phyloP scores from a whole-genome alignment of 2,797 vertebrate species.

The Tiaroga cobitis region DNA sequence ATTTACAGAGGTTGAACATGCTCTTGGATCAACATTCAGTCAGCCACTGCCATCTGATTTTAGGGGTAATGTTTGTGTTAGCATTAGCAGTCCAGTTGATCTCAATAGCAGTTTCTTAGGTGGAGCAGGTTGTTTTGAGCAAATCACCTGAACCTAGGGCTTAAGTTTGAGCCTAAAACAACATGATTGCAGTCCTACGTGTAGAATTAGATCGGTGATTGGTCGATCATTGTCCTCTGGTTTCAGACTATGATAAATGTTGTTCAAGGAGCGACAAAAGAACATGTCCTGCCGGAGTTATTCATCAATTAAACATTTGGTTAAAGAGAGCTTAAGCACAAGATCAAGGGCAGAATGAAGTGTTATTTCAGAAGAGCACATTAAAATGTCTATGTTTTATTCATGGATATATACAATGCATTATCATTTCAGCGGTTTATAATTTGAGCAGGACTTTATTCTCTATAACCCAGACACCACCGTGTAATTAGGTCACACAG shows the following conservation, averaged over 20 bases:
- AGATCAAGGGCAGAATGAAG: slow-evolving; percentile 21
- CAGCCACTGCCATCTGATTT: not conserved
- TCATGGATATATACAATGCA: not conserved
- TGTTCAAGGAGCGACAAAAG: not conserved
- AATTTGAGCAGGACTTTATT: slow-evolving; percentile 1
- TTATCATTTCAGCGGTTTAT: not conserved
- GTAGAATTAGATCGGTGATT: not conserved
- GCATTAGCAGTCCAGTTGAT: not conserved
- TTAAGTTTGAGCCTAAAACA: not conserved
- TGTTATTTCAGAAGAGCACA: not conserved
- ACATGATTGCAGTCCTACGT: not conserved
- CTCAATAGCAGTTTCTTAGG: not conserved
- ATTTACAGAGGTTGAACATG: not conserved
- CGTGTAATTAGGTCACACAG: slow-evolving; percentile 35
- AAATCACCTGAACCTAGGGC: not conserved
- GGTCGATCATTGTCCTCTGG: not conserved
- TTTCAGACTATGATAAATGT: slow-evolving; percentile 7
- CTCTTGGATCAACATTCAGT: no score
- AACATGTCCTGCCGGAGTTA: not conserved
- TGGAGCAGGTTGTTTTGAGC: no score
- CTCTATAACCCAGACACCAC: not conserved
- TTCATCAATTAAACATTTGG: slow-evolving; percentile 21
- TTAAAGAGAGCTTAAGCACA: slow-evolving; percentile 7
- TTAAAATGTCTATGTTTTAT: not conserved
- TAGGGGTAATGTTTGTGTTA: not conserved